These are phyloP conservation scores for Stenchaetothrips biformis DNA, from an alignment of 2,888 invertebrate genomes.

Conservation along the genomic window DNA sequence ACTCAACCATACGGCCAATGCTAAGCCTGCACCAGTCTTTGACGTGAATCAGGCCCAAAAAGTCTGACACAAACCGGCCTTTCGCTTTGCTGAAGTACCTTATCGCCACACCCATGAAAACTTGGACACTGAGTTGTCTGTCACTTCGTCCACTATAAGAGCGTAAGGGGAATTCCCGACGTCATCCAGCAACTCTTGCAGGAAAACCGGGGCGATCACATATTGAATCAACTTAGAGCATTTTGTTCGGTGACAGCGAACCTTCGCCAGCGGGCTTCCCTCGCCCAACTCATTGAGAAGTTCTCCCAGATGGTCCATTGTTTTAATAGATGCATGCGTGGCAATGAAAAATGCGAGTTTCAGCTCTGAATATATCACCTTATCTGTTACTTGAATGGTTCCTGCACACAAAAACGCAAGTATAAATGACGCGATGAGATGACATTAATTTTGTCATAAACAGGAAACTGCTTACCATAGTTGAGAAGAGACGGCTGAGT, in stretches of 20 bases:
- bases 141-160: too few species aligned
- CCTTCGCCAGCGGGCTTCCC: conserved; percentile 33
- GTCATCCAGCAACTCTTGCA: conserved; percentile 35
- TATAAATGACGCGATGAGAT: too few species aligned
- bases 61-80: too few species aligned
- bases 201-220: conserved; percentile 37
- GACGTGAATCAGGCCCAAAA: too few species aligned
- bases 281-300: conserved; percentile 35
- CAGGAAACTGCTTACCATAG: background rate
- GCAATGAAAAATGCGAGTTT: background rate
- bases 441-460: too few species aligned
- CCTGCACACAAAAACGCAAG: background rate
- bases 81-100: too few species aligned
- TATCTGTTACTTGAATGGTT: background rate
- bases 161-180: too few species aligned
- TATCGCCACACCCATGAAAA: too few species aligned
- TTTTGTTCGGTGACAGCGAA: conserved; percentile 37
- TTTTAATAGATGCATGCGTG: background rate
- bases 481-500: background rate
- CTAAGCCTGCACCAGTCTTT: too few species aligned
- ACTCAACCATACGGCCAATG: too few species aligned
- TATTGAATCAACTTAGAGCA: conserved; percentile 37
- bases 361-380: background rate
- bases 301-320: conserved; percentile 35
- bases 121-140: too few species aligned